Conservation (phyloP, 2,888 invertebrate species). For the Lasioglossum pauxillum region DNA sequence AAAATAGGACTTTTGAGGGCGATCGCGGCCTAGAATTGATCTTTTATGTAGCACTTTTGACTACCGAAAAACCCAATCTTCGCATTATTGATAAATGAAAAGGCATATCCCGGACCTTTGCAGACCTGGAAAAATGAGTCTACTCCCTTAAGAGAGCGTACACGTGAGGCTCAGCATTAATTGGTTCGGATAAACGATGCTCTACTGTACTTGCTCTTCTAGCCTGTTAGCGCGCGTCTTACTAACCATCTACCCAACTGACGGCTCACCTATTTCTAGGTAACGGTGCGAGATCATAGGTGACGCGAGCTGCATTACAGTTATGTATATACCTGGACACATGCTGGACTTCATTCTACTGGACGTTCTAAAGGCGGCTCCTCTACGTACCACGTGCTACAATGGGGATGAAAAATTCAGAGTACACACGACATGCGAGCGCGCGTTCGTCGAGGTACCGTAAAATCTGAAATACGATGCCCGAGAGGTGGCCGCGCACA, state of each 20-base stretch:
- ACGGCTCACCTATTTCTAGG: constrained; percentile 72
- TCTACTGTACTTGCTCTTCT: background rate
- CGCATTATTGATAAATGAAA: too few relatives aligned
- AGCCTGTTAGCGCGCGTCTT: constrained; percentile 1
- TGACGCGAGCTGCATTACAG: constrained; percentile 81
- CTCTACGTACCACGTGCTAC: background rate
- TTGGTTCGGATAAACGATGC: background rate
- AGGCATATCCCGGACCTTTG: too few relatives aligned
- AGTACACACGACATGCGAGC: background rate
- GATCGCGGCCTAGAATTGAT: too few relatives aligned
- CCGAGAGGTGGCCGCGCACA: background rate
- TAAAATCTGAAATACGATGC: constrained; percentile 32
- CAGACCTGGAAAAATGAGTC: too few relatives aligned
- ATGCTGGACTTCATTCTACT: constrained; percentile 62
- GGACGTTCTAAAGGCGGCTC: constrained; percentile 45
- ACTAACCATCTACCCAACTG: constrained; percentile 14
- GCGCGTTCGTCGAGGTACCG: background rate
- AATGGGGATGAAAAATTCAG: constrained; percentile 32
- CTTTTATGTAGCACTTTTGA: too few relatives aligned
- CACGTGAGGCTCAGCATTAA: background rate
- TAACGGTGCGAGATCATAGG: constrained; percentile 82
- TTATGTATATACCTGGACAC: constrained; percentile 71
- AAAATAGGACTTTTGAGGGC: too few relatives aligned
- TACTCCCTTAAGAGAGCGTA: background rate
- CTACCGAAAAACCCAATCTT: too few relatives aligned